phyloP scores from a whole-genome alignment of 2,113 vertebrate genomes.

The Thalassoma bifasciatum region DNA sequence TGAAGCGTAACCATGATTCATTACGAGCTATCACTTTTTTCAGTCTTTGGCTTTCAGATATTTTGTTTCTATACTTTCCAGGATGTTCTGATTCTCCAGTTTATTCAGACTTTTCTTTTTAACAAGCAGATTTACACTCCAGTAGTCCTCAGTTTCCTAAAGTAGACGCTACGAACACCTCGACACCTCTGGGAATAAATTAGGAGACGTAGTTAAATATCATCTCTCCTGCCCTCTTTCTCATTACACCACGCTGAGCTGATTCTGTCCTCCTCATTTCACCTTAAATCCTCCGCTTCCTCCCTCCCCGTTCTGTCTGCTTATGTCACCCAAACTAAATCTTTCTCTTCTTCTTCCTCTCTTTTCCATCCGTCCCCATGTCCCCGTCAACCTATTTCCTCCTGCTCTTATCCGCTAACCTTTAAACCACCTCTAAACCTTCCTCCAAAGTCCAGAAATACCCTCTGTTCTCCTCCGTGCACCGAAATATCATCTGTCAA shows the following conservation, averaged over 20 bases:
- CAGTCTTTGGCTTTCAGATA: too few relatives aligned
- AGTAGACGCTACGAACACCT: background rate
- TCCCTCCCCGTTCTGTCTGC: background rate
- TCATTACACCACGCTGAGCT: constrained; percentile 33
- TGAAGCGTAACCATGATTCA: too few relatives aligned
- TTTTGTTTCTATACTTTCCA: too few relatives aligned
- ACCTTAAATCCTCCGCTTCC: constrained; percentile 36
- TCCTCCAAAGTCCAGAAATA: constrained; percentile 35
- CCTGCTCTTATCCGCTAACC: constrained; percentile 60
- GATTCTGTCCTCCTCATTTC: constrained; percentile 24
- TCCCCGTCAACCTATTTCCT: constrained; percentile 51
- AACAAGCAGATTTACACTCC: too few relatives aligned
- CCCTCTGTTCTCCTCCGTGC: constrained; percentile 19
- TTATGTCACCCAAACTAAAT: constrained; percentile 32
- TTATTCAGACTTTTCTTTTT: background rate
- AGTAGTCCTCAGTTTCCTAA: background rate
- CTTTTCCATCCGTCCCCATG: constrained; percentile 19
- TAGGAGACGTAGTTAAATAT: background rate
- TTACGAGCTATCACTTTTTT: too few relatives aligned
- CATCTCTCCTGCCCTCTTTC: background rate
- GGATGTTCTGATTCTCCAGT: too few relatives aligned
- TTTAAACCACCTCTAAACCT: constrained; percentile 58
- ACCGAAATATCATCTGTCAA: constrained; percentile 41
- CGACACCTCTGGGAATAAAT: background rate
- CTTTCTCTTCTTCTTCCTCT: constrained; percentile 10